These are phyloP conservation scores for Conistra vaccinii DNA, from an alignment of 2,888 invertebrate species.

Conservation along the genomic window DNA sequence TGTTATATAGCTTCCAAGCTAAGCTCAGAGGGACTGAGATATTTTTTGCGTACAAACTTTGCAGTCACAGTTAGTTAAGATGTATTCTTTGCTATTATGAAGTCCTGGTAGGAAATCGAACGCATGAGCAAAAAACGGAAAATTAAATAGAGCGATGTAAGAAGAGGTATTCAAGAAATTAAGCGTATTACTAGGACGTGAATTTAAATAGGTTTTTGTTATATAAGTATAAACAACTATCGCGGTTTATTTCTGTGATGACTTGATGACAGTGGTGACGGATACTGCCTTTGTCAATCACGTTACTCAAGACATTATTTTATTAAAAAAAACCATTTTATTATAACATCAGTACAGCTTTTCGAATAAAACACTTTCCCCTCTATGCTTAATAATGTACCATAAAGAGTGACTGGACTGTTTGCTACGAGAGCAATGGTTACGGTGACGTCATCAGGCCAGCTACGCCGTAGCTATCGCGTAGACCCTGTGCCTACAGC, in stretches of 20 bases:
- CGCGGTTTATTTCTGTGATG: not conserved
- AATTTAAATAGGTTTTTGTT: not conserved
- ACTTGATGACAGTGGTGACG: not conserved
- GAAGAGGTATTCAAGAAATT: not conserved
- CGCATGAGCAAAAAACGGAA: conserved; percentile 7
- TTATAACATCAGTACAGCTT: not conserved
- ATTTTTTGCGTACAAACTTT: conserved; percentile 74
- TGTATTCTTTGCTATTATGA: conserved; percentile 47
- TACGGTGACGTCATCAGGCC: conserved; percentile 4
- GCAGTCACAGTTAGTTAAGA: conserved; percentile 53
- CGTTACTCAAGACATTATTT: not conserved
- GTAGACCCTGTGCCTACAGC: conserved; percentile 4
- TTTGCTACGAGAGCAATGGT: conserved; percentile 29
- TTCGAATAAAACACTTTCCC: not conserved
- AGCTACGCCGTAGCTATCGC: conserved; percentile 36
- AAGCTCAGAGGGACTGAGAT: conserved; percentile 70
- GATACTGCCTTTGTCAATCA: not conserved
- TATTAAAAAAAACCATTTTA: too few relatives aligned
- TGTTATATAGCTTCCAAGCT: conserved; percentile 79
- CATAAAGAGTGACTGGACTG: conserved; percentile 21
- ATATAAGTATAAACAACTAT: not conserved
- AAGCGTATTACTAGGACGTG: not conserved
- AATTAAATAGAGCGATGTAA: not conserved
- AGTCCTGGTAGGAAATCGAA: conserved; percentile 22
- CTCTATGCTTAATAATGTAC: conserved; percentile 5